Conservation (phyloP, 1,140 invertebrate species). For the Habropoda laboriosa region DNA sequence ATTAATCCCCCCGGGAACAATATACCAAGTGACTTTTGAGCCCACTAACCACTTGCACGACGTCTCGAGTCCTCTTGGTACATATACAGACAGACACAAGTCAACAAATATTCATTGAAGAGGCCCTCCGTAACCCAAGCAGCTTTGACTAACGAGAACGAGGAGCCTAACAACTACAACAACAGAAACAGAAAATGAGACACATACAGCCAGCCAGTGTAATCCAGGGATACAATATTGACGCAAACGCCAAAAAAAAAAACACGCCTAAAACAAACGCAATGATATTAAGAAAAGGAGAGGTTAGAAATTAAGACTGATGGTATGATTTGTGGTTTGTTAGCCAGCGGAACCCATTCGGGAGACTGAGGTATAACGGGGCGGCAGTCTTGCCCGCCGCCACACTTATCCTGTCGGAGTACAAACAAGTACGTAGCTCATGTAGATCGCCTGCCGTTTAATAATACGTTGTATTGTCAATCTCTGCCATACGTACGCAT, state of each 20-base stretch:
- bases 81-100: not conserved
- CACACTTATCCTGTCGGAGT: constrained; percentile 84
- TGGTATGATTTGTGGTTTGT: constrained; percentile 83
- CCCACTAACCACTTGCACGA: not conserved
- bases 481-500: constrained; percentile 71
- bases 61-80: not conserved
- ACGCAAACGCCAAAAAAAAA: constrained; percentile 43
- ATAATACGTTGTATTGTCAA: constrained; percentile 77
- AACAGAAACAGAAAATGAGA: constrained; percentile 9
- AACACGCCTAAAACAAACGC: constrained; percentile 48
- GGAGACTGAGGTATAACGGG: constrained; percentile 85
- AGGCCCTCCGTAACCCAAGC: no score
- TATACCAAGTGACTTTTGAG: not conserved
- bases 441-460: constrained; percentile 79
- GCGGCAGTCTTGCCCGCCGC: constrained; percentile 81
- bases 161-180: not conserved
- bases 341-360: constrained; percentile 88
- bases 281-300: constrained; percentile 54
- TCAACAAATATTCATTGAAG: not conserved
- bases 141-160: not conserved
- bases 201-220: constrained; percentile 12
- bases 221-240: constrained; percentile 32
- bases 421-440: constrained; percentile 86
- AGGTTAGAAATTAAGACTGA: constrained; percentile 74
- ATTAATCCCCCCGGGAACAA: not conserved